phyloP scores from a whole-genome alignment of 2,113 vertebrate genomes.

The Hucho hucho region DNA sequence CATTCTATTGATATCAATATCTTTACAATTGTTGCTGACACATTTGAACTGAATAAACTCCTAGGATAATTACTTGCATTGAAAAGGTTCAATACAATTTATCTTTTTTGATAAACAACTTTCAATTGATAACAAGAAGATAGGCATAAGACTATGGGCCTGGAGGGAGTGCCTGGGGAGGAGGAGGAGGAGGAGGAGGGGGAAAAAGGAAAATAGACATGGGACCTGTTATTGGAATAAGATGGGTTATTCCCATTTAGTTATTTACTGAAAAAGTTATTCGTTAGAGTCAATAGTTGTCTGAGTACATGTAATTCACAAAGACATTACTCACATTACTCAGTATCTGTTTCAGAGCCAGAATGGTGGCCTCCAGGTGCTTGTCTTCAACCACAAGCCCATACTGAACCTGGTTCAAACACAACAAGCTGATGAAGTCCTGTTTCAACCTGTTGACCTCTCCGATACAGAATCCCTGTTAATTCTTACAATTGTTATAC shows the following conservation, averaged over 20 bases:
- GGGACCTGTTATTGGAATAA: background rate
- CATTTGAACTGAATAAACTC: no score
- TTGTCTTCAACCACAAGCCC: conserved; percentile 83
- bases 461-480: no score
- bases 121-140: no score
- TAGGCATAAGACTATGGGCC: conserved; percentile 4
- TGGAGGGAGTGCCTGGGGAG: conserved; percentile 78
- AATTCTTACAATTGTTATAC: no score
- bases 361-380: conserved; percentile 80
- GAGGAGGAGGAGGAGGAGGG: rapidly evolving
- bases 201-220: background rate
- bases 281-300: background rate
- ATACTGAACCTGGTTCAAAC: conserved; percentile 75
- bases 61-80: no score
- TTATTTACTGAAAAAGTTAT: no score
- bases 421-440: no score
- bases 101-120: no score
- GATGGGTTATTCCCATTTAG: background rate
- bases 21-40: no score
- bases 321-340: conserved; percentile 79
- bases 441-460: no score
- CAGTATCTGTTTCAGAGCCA: conserved; percentile 79
- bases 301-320: background rate
- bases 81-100: no score
- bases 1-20: background rate